Conservation (phyloP, 2,113 vertebrate genomes). For the Colinus virginianus region DNA sequence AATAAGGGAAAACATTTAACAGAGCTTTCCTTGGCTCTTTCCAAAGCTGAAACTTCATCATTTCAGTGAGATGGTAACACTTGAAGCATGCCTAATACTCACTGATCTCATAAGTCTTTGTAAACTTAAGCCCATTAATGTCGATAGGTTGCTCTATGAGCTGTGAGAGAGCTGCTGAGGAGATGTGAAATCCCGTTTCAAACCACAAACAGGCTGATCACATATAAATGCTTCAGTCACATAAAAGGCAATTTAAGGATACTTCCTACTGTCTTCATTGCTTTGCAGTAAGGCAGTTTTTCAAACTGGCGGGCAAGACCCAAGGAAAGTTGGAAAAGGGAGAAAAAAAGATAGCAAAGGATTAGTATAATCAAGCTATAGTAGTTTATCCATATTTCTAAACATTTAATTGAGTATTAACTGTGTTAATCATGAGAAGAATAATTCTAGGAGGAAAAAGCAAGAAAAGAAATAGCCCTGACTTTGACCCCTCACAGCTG, state of each 20-base stretch:
- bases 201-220: background rate
- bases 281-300: background rate
- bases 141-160: background rate
- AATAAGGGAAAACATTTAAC: background rate
- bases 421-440: background rate
- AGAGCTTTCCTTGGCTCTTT: background rate
- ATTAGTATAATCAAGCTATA: background rate
- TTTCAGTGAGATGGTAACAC: background rate
- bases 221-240: slow-evolving; percentile 6
- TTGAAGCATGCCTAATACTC: background rate
- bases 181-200: background rate
- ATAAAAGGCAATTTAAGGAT: slow-evolving; percentile 8
- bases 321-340: background rate
- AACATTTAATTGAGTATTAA: background rate
- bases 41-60: background rate
- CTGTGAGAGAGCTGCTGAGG: slow-evolving; percentile 33
- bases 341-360: background rate
- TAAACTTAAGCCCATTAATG: slow-evolving; percentile 12
- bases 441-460: background rate
- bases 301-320: background rate
- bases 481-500: background rate
- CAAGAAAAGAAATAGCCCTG: background rate
- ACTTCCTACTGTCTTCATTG: background rate
- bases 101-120: background rate
- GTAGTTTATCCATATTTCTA: background rate